A percentile compares a stretch with the other conserved stretches of the same genome.
These are phyloP conservation scores for Argyrosomus japonicus DNA, from an alignment of 2,113 vertebrate species.

Conservation along the genomic window DNA sequence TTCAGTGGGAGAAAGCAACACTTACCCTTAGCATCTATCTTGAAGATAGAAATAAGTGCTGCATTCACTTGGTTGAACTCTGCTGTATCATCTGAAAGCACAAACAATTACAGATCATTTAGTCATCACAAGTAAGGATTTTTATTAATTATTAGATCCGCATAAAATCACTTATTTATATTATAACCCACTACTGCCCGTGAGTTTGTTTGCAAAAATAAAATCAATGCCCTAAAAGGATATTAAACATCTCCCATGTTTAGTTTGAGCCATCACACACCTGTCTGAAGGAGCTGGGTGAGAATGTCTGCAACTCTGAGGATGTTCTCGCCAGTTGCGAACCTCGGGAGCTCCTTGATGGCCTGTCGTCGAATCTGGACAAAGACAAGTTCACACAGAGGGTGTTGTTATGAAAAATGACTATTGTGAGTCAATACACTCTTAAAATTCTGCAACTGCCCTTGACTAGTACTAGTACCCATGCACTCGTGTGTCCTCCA, in stretches of 20 bases:
- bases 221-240: not conserved
- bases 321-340: constrained; percentile 96
- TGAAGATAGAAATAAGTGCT: constrained; percentile 96
- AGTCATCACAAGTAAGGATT: not conserved
- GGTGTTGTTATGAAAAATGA: not conserved
- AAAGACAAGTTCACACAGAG: not conserved
- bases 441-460: not conserved
- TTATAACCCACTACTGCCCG: not conserved
- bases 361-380: constrained; percentile 95
- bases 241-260: not conserved
- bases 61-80: constrained; percentile 98
- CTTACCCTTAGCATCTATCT: constrained; percentile 96
- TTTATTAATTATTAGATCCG: not conserved
- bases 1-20: not conserved
- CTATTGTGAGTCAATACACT: not conserved
- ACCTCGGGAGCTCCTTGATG: constrained; percentile 97
- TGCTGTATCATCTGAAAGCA: constrained; percentile 91
- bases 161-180: not conserved
- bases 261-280: constrained; percentile 69
- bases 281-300: constrained; percentile 96
- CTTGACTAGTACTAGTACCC: not conserved
- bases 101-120: constrained; percentile 11
- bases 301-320: constrained; percentile 96
- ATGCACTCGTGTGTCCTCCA: not conserved
- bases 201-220: not conserved